Base-by-base conservation (phyloP, 1,140 invertebrate genomes). In the Drosophila pseudoobscura region DNA sequence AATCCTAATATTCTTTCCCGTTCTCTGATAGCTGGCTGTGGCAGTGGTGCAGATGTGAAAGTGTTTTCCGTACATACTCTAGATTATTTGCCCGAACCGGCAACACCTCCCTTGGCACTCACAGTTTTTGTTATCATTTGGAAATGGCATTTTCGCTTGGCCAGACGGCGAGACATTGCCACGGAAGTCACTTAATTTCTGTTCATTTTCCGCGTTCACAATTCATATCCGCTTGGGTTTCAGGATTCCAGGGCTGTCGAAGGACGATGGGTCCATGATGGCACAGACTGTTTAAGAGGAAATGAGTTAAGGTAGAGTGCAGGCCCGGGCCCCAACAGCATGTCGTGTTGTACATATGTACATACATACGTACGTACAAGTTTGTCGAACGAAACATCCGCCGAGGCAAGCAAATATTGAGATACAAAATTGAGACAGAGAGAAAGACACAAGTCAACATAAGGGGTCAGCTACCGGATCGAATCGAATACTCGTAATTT, bases 171-270 rank as follows among this genome's bases (percentile, higher is more conserved):
- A 89, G 84, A 89, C 84, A 68, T 70, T 89, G 74, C 63, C 71
- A 75, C 85, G 78, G 80, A 89, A 89, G 80, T 89, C 70, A 72
- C 77, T 89, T 89, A 84, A 89, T 89, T 89, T 89, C 71, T 71
- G 74, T 89, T 85, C 74, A 85, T 89, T 84, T 83, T 83, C 65
- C 76, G 73, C 84, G 84, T 53, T 89, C 65, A 78, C 77, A 85
- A 80, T 80, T 85, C 79, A 89, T 89, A 89, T 89, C 79, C 84
- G 84, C 70, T 65, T 51, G 58, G 50, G 63, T 63, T 75, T 70
- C 70, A 46, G 69, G 49, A 52, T 59, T 70, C 39, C 71, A 59
- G 76, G 68, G 68, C 63, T 85, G 62, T 66, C 45, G 26, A 17
- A 41, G 43, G 51, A 55, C 20, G 41, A 50, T 58, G 45, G 46